phyloP scores from a whole-genome alignment of 2,113 vertebrate genomes.

The Archilochus colubris region DNA sequence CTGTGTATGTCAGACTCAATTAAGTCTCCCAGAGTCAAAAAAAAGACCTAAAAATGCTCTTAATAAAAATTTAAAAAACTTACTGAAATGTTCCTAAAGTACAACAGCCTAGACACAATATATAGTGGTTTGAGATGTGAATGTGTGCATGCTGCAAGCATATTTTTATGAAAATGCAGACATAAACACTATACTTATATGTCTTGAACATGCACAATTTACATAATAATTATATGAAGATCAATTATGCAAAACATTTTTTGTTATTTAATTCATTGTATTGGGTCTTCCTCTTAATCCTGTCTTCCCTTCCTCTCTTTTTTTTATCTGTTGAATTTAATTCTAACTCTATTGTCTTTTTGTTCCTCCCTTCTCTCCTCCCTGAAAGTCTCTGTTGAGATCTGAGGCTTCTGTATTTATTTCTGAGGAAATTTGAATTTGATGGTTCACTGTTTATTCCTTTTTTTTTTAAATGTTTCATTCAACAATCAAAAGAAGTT shows the following conservation, averaged over 20 bases:
- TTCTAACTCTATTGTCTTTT: neutral
- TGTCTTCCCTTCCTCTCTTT: neutral
- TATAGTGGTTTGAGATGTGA: neutral
- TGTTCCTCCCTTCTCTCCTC: too few species aligned
- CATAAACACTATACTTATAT: neutral
- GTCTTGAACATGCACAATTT: neutral
- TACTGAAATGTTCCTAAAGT: neutral
- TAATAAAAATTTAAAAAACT: neutral
- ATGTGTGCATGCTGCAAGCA: neutral
- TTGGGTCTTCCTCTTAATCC: neutral
- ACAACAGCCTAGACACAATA: neutral
- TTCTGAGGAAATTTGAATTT: neutral
- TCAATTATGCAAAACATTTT: neutral
- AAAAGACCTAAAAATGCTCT: neutral
- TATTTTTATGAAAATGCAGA: neutral
- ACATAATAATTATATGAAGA: neutral
- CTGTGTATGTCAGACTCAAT: neutral
- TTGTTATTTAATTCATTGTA: neutral
- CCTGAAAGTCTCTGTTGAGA: neutral
- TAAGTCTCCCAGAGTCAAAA: neutral
- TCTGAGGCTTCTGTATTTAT: neutral
- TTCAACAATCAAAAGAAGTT: neutral
- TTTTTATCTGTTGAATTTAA: neutral
- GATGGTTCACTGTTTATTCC: neutral
- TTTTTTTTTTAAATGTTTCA: neutral